Base-by-base conservation (phyloP, 2,888 invertebrate genomes). In the Aproaerema taeniolella region DNA sequence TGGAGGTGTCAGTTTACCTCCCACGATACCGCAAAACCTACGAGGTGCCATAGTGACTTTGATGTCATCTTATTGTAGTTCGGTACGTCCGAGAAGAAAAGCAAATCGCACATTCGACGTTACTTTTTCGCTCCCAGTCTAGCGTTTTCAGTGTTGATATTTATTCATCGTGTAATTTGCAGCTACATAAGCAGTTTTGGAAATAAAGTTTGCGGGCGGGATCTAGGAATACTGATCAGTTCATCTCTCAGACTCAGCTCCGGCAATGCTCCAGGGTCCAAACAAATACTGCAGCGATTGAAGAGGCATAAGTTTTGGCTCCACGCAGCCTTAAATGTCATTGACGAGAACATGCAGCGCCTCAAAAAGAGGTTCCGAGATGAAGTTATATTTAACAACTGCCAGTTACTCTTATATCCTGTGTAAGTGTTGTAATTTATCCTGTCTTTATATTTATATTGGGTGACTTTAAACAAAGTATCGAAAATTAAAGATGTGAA, bases 341-440 rank as follows among this genome's bases (percentile, higher is more conserved):
- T 93, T 2, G 78, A 90, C 39, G 83, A 89, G 17, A 91, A 91
- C 36, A 81, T 91, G 33, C 67, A 85, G 15, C 90, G 79, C 59
- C 65, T 94, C 15, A 71, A 79, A 35, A 65, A 74, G 29, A 60
- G 71, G 2, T 93, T 91, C 55, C 52, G 67, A 0, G 67, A 74
- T 37, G 57, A 80, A 3, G 88, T 89, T 24, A 90, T 95, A 48
- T 78, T 79, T 24, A 66, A 82, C 15, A 91, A 91, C 54, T 78
- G 92, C 37, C 90, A 90, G 42, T 65, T 93, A 17, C 66, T 93
- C 5, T 66, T 94, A 10, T 94, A 94, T 78, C 90, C 93, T 5
- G 75, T 81, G 92, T 93, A 76, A 88, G 88, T 69, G 29, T 63
- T 50, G 26, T n/a, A n/a, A n/a, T n/a, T n/a, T n/a, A n/a, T n/a